Evolutionary conservation across 2,888 invertebrate genomes (phyloP).

Genomic region (Folsomia candida): DNA sequence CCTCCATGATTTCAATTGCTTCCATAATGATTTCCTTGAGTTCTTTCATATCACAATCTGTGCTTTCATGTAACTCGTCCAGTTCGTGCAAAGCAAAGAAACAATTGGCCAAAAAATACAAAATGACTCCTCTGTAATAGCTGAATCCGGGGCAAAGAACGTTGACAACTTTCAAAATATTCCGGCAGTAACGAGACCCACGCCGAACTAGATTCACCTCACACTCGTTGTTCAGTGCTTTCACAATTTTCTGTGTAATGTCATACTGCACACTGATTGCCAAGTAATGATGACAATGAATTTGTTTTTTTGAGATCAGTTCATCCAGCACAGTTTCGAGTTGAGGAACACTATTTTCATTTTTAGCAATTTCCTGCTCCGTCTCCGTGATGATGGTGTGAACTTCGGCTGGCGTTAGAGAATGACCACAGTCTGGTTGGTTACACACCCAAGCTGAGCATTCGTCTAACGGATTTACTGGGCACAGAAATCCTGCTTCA

Average conservation of each 20-base stretch:
- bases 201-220: conserved; percentile 19
- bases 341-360: conserved; percentile 15
- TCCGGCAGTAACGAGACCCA: conserved; percentile 19
- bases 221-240: conserved; percentile 16
- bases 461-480: conserved; percentile 16
- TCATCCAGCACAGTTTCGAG: conserved; percentile 15
- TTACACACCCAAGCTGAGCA: conserved; percentile 24
- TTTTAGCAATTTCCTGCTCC: conserved; percentile 15
- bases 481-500: conserved; percentile 23
- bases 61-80: not conserved
- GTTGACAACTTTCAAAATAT: conserved; percentile 26
- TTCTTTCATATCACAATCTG: not conserved
- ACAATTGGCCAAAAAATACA: conserved; percentile 27
- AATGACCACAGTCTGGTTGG: conserved; percentile 11
- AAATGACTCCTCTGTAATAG: conserved; percentile 27
- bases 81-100: conserved; percentile 12
- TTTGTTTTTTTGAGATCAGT: conserved; percentile 9
- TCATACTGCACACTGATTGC: conserved; percentile 29
- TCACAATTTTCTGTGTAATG: conserved; percentile 27
- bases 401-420: conserved; percentile 5
- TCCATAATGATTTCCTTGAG: conserved; percentile 22
- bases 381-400: conserved; percentile 6
- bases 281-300: conserved; percentile 31
- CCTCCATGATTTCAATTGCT: conserved; percentile 26
- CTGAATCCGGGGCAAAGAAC: conserved; percentile 22